Evolutionary conservation across 1,140 invertebrate genomes (phyloP), one percentile per base, ranked within the genome.

Genomic region (Doryteuthis pealeii): DNA sequence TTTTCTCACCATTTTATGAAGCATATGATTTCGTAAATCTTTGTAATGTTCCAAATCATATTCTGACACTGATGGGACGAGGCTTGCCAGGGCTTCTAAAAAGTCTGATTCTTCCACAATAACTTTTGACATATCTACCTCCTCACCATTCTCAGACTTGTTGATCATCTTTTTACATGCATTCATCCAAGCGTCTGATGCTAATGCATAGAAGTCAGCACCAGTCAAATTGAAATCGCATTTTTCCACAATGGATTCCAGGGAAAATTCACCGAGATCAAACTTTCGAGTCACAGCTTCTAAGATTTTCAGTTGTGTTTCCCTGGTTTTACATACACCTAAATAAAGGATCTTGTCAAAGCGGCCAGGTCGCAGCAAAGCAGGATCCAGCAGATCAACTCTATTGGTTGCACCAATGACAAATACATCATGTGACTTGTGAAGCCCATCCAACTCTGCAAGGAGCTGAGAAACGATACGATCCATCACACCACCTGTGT

Each of bases 341-440:
- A 99, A 93, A 84, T 96, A 98, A n/a, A 97, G 89, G 58, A 96
- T 89, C 84, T 97, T 97, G 87, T 98, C 96, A 86, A 98, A 95
- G 76, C 96, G 92, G 68, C 97, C 97, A 14, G 97, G 97, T 71
- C 97, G 88, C 5, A 99, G 89, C 0, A 99, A 87, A 2, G 96
- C 96, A 14, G 95, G 93, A 86, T 99, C 97, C 70, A 99, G 92
- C 5, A 99, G 89, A 89, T 99, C 97, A 0, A 96, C 95, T 74
- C 97, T 90, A 88, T 99, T 99, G n/a, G 97, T 99, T 0, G 96
- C 96, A 22, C 93, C 96, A 85, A 97, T 91, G 70, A 95, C 91
- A 83, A 94, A 94, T n/a, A 95, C 92, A 74, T 90, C 86, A 79
- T 89, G 62, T 80, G 89, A 79, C 85, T 86, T 84, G 74, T 86